A percentile compares a stretch with the other conserved stretches of the same genome.
These are phyloP conservation scores for Tubulanus polymorphus DNA, from an alignment of 2,888 invertebrate genomes.

Conservation along the genomic window DNA sequence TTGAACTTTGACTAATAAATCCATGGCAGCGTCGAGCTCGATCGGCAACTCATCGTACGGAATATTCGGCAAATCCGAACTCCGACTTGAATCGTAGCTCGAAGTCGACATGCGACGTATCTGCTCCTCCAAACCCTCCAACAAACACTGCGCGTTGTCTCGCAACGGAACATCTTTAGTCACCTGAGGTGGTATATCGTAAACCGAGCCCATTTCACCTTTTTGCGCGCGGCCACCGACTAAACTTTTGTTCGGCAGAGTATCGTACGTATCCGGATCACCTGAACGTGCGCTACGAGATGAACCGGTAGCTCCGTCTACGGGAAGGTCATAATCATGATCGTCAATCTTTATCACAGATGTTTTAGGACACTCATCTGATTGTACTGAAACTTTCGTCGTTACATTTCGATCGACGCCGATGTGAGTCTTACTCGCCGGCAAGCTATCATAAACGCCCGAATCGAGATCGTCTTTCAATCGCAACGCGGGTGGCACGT, in stretches of 20 bases:
- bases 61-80: slow-evolving; percentile 25
- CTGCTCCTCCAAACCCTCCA: slow-evolving; percentile 24
- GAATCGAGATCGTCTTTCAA: slow-evolving; percentile 11
- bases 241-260: slow-evolving; percentile 9
- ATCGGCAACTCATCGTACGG: slow-evolving; percentile 60
- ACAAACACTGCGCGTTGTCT: slow-evolving; percentile 33
- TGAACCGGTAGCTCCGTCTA: not conserved
- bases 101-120: slow-evolving; percentile 33
- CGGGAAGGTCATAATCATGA: slow-evolving; percentile 63
- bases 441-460: not conserved
- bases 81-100: slow-evolving; percentile 34
- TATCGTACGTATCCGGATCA: not conserved
- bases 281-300: not conserved
- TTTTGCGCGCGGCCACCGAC: not conserved
- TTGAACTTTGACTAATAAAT: slow-evolving; percentile 70
- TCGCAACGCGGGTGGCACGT: not conserved
- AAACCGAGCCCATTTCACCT: slow-evolving; percentile 28
- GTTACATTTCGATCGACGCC: too few species aligned
- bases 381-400: too few species aligned
- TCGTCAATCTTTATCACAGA: not conserved
- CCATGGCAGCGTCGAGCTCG: slow-evolving; percentile 71
- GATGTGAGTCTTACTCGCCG: not conserved
- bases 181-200: slow-evolving; percentile 55
- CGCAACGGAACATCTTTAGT: slow-evolving; percentile 44
- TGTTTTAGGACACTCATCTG: not conserved